phyloP scores from a whole-genome alignment of 2,888 invertebrate species.

The Sipunculus nudus region DNA sequence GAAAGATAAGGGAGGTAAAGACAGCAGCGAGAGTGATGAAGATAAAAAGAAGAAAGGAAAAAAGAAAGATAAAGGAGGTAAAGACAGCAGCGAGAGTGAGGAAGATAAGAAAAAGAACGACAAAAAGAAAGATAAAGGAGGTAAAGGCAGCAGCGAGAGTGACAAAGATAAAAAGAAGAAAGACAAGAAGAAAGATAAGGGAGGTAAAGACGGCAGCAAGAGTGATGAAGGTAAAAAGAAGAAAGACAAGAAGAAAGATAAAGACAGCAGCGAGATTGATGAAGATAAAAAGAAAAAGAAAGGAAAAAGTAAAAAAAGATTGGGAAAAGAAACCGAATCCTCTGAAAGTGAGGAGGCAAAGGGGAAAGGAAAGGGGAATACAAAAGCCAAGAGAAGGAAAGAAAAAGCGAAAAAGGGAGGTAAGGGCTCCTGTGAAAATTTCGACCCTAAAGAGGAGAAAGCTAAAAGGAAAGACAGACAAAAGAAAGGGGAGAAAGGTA shows the following conservation, averaged over 20 bases:
- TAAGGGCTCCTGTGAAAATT: too few relatives aligned
- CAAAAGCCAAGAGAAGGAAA: too few relatives aligned
- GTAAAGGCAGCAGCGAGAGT: neutral
- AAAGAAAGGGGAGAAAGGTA: too few relatives aligned
- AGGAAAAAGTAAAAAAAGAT: neutral
- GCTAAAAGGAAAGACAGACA: too few relatives aligned
- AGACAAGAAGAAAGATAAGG: neutral
- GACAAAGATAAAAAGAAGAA: neutral
- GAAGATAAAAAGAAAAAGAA: neutral
- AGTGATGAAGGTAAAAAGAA: neutral
- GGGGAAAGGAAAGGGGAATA: too few relatives aligned
- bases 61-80: neutral
- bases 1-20: too few relatives aligned
- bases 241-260: neutral
- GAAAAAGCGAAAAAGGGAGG: too few relatives aligned
- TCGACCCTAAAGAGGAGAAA: too few relatives aligned
- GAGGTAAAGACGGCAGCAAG: neutral
- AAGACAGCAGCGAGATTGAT: neutral
- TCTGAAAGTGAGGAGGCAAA: too few relatives aligned
- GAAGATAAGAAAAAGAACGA: neutral
- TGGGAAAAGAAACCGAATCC: too few relatives aligned
- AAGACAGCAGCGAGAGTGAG: neutral
- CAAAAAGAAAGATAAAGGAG: neutral
- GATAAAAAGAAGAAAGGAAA: too few relatives aligned
- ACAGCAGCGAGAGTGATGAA: too few relatives aligned